Evolutionary conservation across 64 coral and sea anemone species (phyloP).

Genomic region (Acropora yongei): DNA sequence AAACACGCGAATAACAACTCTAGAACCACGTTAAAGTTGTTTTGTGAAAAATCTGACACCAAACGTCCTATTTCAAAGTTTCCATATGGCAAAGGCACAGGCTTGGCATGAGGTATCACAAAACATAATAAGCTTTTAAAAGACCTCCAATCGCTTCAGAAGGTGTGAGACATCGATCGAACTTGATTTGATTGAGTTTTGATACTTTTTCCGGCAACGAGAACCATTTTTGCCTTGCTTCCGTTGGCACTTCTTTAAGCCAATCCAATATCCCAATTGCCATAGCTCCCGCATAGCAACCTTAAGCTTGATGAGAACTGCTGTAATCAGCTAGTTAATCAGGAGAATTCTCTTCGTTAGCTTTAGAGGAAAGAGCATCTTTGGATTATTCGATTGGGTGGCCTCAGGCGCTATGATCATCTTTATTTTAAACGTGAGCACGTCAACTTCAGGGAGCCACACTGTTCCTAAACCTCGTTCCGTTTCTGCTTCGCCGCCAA

Average conservation of each 20-base stretch:
- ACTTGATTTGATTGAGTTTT: neutral
- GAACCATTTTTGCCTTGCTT: slow-evolving; percentile 26
- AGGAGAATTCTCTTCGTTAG: slow-evolving; percentile 42
- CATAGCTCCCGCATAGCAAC: slow-evolving; percentile 47
- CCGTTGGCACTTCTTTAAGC: slow-evolving; percentile 46
- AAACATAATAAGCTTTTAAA: neutral
- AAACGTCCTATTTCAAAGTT: neutral
- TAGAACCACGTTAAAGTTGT: too few species aligned
- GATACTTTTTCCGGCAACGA: slow-evolving; percentile 20
- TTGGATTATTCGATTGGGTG: neutral
- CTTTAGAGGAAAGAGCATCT: neutral
- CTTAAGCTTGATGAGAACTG: slow-evolving; percentile 34
- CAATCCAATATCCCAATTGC: slow-evolving; percentile 34
- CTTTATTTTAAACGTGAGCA: slow-evolving; percentile 43
- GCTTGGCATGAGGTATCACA: slow-evolving; percentile 46
- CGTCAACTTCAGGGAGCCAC: slow-evolving; percentile 15
- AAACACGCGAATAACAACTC: too few species aligned
- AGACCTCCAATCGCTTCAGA: too few species aligned
- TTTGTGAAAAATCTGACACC: neutral
- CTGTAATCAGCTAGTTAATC: slow-evolving; percentile 31
- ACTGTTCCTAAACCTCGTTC: slow-evolving; percentile 50
- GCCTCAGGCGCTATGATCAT: neutral
- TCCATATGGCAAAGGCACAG: slow-evolving; percentile 46
- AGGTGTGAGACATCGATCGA: neutral
- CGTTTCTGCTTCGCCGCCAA: neutral